phyloP scores from a whole-genome alignment of 2,113 vertebrate species.

The Hippocampus mohnikei region DNA sequence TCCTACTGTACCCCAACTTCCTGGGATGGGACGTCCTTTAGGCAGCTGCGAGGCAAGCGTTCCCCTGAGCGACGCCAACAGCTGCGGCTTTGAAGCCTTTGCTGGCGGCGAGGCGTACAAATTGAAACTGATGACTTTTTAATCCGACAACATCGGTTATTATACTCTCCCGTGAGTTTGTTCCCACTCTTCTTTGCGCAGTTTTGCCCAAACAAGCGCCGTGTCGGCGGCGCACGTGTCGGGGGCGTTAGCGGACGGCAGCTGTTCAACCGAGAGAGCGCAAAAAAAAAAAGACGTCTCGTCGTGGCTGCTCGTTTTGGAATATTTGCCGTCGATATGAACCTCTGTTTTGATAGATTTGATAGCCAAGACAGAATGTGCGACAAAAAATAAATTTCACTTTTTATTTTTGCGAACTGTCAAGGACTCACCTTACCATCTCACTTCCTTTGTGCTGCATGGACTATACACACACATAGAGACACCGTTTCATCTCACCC shows the following conservation, averaged over 20 bases:
- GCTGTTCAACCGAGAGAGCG: background rate
- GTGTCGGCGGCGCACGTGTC: background rate
- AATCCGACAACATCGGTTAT: background rate
- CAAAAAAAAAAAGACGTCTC: background rate
- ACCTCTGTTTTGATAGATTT: background rate
- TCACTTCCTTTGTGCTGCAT: no score
- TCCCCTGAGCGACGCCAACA: background rate
- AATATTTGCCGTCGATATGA: background rate
- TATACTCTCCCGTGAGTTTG: background rate
- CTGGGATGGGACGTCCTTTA: constrained; percentile 1
- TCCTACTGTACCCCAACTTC: background rate
- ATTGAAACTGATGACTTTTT: constrained; percentile 1
- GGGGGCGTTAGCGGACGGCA: background rate
- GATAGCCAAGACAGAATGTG: no score
- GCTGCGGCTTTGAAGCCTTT: constrained; percentile 3
- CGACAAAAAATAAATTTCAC: no score
- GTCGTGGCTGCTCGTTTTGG: background rate
- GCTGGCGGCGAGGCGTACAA: constrained; percentile 4
- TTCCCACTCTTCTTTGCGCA: constrained; percentile 1
- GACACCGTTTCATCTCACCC: background rate
- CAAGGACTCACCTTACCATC: no score
- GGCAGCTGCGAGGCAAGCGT: background rate
- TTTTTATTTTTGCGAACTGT: no score
- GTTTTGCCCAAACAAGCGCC: background rate
- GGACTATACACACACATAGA: background rate